Evolutionary conservation across 2,888 invertebrate species (phyloP).

Genomic region (Trichogramma evanescens): DNA sequence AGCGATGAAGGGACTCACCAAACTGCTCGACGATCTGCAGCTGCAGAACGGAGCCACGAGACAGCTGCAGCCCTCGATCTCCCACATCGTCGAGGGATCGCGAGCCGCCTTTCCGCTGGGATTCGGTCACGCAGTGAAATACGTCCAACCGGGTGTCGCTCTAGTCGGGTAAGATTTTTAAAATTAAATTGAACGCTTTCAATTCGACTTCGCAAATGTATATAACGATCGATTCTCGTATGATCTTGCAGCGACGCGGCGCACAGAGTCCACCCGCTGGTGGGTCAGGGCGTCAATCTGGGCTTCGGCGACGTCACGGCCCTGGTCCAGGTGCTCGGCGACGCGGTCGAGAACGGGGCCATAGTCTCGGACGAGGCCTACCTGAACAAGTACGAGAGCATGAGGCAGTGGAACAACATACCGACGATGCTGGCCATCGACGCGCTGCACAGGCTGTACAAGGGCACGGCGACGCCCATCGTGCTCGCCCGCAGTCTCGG

Average conservation of each 20-base stretch:
- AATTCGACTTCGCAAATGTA: neutral
- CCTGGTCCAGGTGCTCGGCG: conserved; percentile 64
- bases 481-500: conserved; percentile 78
- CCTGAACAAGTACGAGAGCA: conserved; percentile 76
- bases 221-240: conserved; percentile 3
- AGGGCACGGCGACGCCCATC: conserved; percentile 63
- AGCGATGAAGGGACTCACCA: conserved; percentile 53
- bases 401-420: conserved; percentile 77
- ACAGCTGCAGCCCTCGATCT: conserved; percentile 66
- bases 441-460: conserved; percentile 77
- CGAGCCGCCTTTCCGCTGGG: conserved; percentile 88
- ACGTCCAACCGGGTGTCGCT: conserved; percentile 73
- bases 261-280: conserved; percentile 89
- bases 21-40: conserved; percentile 44
- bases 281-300: conserved; percentile 96
- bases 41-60: conserved; percentile 50
- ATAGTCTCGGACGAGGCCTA: conserved; percentile 64
- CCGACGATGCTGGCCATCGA: conserved; percentile 85
- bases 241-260: conserved; percentile 67
- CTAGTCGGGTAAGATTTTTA: conserved; percentile 67
- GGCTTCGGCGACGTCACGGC: conserved; percentile 88
- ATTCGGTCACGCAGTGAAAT: conserved; percentile 82
- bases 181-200: no score
- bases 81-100: conserved; percentile 54
- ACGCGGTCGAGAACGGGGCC: conserved; percentile 66